Base-by-base conservation (phyloP, 1,140 invertebrate genomes). In the Drosophila malerkotliana region DNA sequence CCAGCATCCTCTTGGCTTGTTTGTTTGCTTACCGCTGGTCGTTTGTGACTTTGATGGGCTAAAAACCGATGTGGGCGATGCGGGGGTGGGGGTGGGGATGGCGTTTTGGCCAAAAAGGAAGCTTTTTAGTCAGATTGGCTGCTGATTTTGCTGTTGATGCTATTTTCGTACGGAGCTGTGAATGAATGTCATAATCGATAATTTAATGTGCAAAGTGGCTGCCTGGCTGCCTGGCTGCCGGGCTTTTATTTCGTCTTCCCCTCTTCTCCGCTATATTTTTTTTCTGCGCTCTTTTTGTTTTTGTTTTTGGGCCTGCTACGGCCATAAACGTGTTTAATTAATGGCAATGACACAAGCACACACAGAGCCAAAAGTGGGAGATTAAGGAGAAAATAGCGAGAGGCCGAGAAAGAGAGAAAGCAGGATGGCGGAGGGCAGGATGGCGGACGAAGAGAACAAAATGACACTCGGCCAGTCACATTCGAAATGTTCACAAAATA, bases 161-260 rank as follows among this genome's bases (percentile, higher is more conserved):
- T 88, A 88, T 88, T 88, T 83, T 88, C 26, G 78, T 72, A 37
- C 52, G 51, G 67, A 82, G 76, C 67, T 78, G 83, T 88, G 83
- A 88, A 88, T 88, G 79, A 88, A 88, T 88, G 79, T 79, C 72
- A 89, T 88, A 88, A 88, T 88, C 83, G 83, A 88, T 88, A 88
- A 88, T 83, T 83, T 83, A 88, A 88, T 88, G 79, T 87, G 85
- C 63, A 88, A 87, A 87, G 73, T 88, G 82, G 72, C 60, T 45
- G 41, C 34, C 34, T 12, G 10, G 32, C 32, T 34, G 39, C 60
- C 51, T 24, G 56, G 30, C 75, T 44, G 60, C 18, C 47, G 52
- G 44, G 34, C 32, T 45, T 49, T 51, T 66, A 61, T 66, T 44
- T 41, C 18, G 32, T 30, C 26, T 0, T 54, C 28, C 15, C 8